Evolutionary conservation across 2,113 vertebrate species (phyloP).

Genomic region (Datnioides undecimradiatus): DNA sequence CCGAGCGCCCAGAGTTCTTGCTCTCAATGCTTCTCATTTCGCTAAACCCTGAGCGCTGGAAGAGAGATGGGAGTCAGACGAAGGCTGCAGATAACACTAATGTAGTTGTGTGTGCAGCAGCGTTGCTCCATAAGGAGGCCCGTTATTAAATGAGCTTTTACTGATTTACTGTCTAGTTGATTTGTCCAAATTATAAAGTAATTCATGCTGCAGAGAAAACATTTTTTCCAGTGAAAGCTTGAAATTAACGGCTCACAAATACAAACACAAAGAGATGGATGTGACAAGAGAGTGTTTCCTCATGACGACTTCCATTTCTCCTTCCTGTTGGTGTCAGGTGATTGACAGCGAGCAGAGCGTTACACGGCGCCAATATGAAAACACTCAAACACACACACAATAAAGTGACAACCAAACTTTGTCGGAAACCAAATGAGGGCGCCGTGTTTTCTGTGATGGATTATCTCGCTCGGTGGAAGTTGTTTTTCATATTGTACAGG

Average conservation of each 20-base stretch:
- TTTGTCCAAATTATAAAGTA: conserved; percentile 40
- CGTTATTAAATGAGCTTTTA: conserved; percentile 58
- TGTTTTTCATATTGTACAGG: conserved; percentile 3
- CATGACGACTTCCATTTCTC: not conserved
- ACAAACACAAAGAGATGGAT: not conserved
- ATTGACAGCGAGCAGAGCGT: conserved; percentile 30
- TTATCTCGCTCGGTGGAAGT: conserved; percentile 16
- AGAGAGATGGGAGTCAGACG: conserved; percentile 25
- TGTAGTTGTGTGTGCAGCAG: conserved; percentile 20
- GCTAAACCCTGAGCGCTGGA: conserved; percentile 31
- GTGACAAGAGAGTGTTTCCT: not conserved
- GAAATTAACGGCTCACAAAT: conserved; percentile 19
- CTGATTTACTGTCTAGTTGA: conserved; percentile 58
- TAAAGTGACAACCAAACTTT: conserved; percentile 10
- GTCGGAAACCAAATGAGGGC: not conserved
- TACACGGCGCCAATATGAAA: not conserved
- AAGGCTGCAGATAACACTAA: conserved; percentile 28
- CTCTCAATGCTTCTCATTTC: conserved; percentile 70
- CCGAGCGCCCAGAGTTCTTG: conserved; percentile 34
- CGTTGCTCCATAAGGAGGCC: conserved; percentile 24
- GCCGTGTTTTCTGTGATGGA: conserved; percentile 1
- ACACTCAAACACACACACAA: not conserved
- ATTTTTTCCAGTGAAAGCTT: conserved; percentile 8
- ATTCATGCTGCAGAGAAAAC: conserved; percentile 24
- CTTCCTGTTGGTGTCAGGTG: conserved; percentile 35